Evolutionary conservation across 2,888 invertebrate genomes (phyloP), one percentile per base, ranked within the genome.

Genomic region (Sceliomorpha sp.): DNA sequence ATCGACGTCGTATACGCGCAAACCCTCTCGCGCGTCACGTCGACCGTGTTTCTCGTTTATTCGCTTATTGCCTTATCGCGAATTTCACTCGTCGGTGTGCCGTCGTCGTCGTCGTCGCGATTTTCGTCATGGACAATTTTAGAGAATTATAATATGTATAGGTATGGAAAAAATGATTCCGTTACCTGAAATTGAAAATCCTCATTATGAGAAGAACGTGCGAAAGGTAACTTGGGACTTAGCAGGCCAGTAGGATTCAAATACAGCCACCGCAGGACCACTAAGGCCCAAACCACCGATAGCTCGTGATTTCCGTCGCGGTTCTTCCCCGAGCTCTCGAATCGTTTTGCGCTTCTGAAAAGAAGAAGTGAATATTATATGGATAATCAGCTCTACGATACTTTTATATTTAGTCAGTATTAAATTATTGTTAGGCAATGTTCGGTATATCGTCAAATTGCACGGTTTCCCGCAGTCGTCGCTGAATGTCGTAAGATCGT

Each of bases 161-260:
- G n/a, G n/a, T n/a, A n/a, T n/a, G n/a, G n/a, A n/a, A n/a, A n/a
- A n/a, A n/a, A n/a, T n/a, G n/a, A n/a, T n/a, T n/a, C n/a, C n/a
- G n/a, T n/a, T n/a, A n/a, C n/a, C n/a, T n/a, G n/a, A n/a, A n/a
- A n/a, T n/a, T n/a, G n/a, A n/a, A n/a, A n/a, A n/a, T n/a, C n/a
- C n/a, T n/a, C n/a, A n/a, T n/a, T 10, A 14, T 31, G 12, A 4
- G 66, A 47, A 36, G 75, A 17, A 31, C 29, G 37, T 14, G 80
- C 87, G 81, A 76, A 78, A 89, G 90, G 90, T 89, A 90, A 91
- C 93, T 94, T 93, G 94, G 94, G 94, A 94, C 94, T 94, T 94
- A 94, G 94, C 93, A 94, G 94, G 94, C 94, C 94, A 94, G 94
- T 94, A 94, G 92, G 91, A 89, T 89, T 82, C 82, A 67, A 86